A percentile compares a stretch with the other conserved stretches of the same genome.
phyloP scores from a whole-genome alignment of 2,888 invertebrate species.

The Andrena camellia region DNA sequence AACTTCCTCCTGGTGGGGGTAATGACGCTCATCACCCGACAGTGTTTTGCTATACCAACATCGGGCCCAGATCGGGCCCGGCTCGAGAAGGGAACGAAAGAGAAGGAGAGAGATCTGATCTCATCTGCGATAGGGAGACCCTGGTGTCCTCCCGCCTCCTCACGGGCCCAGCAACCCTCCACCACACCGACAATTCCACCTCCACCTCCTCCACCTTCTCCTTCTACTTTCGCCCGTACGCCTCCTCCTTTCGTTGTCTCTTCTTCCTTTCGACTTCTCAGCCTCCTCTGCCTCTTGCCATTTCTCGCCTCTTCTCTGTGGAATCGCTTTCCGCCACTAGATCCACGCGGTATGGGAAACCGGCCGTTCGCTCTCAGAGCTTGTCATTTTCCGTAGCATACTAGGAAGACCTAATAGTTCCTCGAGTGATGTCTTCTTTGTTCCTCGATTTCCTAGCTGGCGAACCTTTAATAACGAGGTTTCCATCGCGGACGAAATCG shows the following conservation, averaged over 20 bases:
- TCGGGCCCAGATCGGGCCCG: constrained; percentile 62
- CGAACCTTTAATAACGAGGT: constrained; percentile 48
- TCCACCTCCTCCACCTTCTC: constrained; percentile 68
- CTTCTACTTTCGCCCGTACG: constrained; percentile 47
- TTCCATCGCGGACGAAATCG: constrained; percentile 56
- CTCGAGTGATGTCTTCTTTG: too few relatives aligned
- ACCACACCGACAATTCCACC: constrained; percentile 66
- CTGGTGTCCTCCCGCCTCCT: constrained; percentile 73
- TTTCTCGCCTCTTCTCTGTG: constrained; percentile 11
- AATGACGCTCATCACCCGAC: constrained; percentile 85
- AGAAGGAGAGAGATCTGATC: constrained; percentile 78
- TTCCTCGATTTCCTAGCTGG: too few relatives aligned
- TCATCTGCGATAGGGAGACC: constrained; percentile 80
- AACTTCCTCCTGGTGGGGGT: constrained; percentile 78
- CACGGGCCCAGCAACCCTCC: constrained; percentile 59
- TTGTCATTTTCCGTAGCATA: too few relatives aligned
- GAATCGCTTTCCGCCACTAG: background rate
- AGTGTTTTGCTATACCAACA: constrained; percentile 85
- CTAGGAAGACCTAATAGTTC: too few relatives aligned
- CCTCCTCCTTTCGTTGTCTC: constrained; percentile 41
- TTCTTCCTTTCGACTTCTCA: constrained; percentile 33
- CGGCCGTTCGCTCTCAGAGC: too few relatives aligned
- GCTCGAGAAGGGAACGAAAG: constrained; percentile 53
- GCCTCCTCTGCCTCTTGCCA: constrained; percentile 6
- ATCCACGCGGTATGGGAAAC: too few relatives aligned